A percentile compares a stretch with the other conserved stretches of the same genome.
These are phyloP conservation scores for Leucozona laternaria DNA, from an alignment of 2,888 invertebrate genomes.

Conservation along the genomic window DNA sequence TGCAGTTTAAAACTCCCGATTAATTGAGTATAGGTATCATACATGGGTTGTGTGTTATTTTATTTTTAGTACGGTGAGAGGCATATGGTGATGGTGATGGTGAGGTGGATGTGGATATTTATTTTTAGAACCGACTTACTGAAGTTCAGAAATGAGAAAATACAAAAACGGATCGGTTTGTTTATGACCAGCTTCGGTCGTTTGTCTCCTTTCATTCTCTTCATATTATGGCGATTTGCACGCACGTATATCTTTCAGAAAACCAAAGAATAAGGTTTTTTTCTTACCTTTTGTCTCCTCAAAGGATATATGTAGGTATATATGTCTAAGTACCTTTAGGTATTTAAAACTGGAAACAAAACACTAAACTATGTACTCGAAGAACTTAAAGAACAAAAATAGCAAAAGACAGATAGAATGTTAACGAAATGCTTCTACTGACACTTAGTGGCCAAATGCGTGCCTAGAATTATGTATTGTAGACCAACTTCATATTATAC, in stretches of 20 bases:
- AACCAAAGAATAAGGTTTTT: neutral
- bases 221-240: conserved; percentile 9
- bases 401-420: conserved; percentile 28
- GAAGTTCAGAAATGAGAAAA: conserved; percentile 25
- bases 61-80: conserved; percentile 22
- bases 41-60: conserved; percentile 11
- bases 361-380: conserved; percentile 5
- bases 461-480: conserved; percentile 33
- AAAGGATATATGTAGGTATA: no score
- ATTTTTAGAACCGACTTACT: conserved; percentile 28
- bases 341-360: neutral
- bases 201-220: conserved; percentile 10
- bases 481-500: conserved; percentile 11
- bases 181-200: conserved; percentile 13
- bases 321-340: neutral
- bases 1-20: conserved; percentile 6
- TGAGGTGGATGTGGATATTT: conserved; percentile 17
- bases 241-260: conserved; percentile 20
- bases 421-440: conserved; percentile 32
- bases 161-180: conserved; percentile 14
- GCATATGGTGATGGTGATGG: no score
- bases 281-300: conserved; percentile 14
- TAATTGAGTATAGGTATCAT: neutral
- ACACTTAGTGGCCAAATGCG: conserved; percentile 31
- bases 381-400: neutral